Base-by-base conservation (phyloP, 2,888 invertebrate genomes). In the Tineola bisselliella region DNA sequence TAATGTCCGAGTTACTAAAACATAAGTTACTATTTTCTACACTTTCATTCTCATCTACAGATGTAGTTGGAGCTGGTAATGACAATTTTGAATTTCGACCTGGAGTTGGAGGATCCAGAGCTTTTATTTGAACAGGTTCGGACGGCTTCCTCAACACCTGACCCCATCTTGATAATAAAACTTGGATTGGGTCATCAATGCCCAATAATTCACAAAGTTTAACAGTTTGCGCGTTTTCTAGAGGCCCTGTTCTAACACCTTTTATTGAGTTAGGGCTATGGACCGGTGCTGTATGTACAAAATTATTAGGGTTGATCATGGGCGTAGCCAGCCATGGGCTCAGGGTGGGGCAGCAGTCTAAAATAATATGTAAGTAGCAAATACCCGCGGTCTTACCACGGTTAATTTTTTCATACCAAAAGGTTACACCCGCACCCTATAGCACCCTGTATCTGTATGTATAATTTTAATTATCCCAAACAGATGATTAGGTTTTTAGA, bases 101-200 rank as follows among this genome's bases (percentile, higher is more conserved):
- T 43, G 82, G 79, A 61, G 82, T 79, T 54, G 63, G 67, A 38
- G 38, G 38, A 6, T 62, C 64, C 19, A 17, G n/a, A 60, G 61
- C 57, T 38, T 62, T 58, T 33, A 61, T 61, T 11, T n/a, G 57
- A 25, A 63, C 59, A n/a, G 61, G 59, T 12, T 62, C 62, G 58
- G 62, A 62, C 59, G 75, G 71, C 63, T 73, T 64, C 65, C 67
- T 75, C 75, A 87, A 78, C 30, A 71, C 75, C 63, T 87, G 76
- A 0, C 90, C 89, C 18, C 75, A 76, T 62, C 89, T 75, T 12
- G 89, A 77, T 74, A 90, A 74, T 0, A 93, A 75, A 43, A 93
- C 80, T 65, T 89, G 89, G 12, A 94, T 79, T 0, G 97, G 97
- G 82, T 98, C 96, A 73, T 93, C 93, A 62, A 98, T 90, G 0